Evolutionary conservation across 2,888 invertebrate species (phyloP).

Genomic region (Cerastis leucographa): DNA sequence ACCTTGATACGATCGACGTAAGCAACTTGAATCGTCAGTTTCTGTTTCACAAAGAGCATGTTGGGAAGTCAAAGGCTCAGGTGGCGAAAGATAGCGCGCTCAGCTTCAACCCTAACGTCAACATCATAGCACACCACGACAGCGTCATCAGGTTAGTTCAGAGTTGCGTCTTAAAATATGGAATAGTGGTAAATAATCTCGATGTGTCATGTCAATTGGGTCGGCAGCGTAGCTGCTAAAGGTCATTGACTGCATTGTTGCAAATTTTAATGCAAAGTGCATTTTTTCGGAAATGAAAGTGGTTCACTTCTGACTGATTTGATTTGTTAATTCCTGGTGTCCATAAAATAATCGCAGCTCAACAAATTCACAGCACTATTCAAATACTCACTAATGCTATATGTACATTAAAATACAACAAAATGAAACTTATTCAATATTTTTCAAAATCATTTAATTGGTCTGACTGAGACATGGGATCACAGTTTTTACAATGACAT

Average conservation of each 20-base stretch:
- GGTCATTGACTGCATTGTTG: conserved; percentile 53
- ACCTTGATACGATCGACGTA: conserved; percentile 99
- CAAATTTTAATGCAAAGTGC: conserved; percentile 1
- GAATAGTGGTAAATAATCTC: conserved; percentile 35
- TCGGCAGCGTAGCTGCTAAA: conserved; percentile 14
- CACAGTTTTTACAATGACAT: too few species aligned
- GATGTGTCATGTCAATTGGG: conserved; percentile 9
- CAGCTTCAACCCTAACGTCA: conserved; percentile 96
- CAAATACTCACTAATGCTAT: too few species aligned
- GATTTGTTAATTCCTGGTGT: too few species aligned
- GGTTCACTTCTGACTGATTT: too few species aligned
- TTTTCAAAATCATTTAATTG: too few species aligned
- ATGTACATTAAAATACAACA: too few species aligned
- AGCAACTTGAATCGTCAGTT: conserved; percentile 99
- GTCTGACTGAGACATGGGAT: too few species aligned
- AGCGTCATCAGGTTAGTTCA: conserved; percentile 95
- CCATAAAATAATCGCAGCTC: too few species aligned
- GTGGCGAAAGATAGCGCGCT: conserved; percentile 97
- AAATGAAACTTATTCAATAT: too few species aligned
- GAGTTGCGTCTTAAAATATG: neutral
- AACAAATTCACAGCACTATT: too few species aligned
- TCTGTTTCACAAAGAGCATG: conserved; percentile 99
- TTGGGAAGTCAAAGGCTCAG: conserved; percentile 98
- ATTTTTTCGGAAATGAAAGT: neutral
- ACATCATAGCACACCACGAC: conserved; percentile 97